Conservation (phyloP, 1,140 invertebrate genomes). For the Drosophila sproati region DNA sequence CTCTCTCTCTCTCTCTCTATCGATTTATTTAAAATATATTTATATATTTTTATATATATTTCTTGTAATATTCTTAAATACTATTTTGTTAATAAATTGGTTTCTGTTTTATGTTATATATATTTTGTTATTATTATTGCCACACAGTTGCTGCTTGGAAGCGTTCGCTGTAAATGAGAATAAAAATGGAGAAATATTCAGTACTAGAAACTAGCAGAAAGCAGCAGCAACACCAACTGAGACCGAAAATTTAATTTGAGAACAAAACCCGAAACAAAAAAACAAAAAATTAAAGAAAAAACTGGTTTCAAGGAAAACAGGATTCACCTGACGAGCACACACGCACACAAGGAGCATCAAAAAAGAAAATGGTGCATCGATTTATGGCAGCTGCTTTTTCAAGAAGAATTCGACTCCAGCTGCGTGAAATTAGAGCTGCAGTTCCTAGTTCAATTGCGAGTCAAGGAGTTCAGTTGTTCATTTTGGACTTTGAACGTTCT, state of each 20-base stretch:
- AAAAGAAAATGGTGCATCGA: constrained; percentile 77
- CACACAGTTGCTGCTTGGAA: constrained; percentile 42
- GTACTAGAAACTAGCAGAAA: constrained; percentile 38
- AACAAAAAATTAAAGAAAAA: constrained; percentile 12
- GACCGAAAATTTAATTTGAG: constrained; percentile 25
- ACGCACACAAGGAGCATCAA: constrained; percentile 11
- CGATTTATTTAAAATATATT: constrained; percentile 10
- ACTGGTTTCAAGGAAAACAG: constrained; percentile 81
- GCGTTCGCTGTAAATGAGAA: constrained; percentile 42
- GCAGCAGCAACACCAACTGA: constrained; percentile 29
- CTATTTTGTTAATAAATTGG: constrained; percentile 14
- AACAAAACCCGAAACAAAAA: constrained; percentile 1
- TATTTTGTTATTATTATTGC: constrained; percentile 48
- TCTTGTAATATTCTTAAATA: not conserved
- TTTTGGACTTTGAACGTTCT: not conserved
- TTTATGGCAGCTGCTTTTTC: constrained; percentile 51
- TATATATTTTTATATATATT: constrained; percentile 10
- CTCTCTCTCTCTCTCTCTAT: not conserved
- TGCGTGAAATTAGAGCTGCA: not conserved
- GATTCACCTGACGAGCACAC: constrained; percentile 65
- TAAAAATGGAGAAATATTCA: constrained; percentile 10
- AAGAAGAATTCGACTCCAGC: not conserved
- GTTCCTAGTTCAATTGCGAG: not conserved
- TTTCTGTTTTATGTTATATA: constrained; percentile 2
- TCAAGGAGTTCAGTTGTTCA: not conserved